These are phyloP conservation scores for Paratilapia polleni DNA, from an alignment of 2,113 vertebrate genomes.

Conservation along the genomic window DNA sequence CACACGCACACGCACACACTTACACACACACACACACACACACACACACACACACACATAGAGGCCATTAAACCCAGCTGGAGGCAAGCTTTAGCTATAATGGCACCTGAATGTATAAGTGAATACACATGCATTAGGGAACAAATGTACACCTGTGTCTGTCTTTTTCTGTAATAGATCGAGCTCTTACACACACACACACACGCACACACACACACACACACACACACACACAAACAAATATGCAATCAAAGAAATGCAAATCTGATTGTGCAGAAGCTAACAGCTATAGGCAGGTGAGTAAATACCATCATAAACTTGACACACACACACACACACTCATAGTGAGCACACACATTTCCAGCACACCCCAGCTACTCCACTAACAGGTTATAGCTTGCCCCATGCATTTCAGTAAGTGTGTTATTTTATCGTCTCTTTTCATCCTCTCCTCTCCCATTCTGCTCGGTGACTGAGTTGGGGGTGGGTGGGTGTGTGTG, in stretches of 20 bases:
- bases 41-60: background rate
- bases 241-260: constrained; percentile 56
- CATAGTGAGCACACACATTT: constrained; percentile 3
- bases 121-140: constrained; percentile 23
- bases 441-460: constrained; percentile 68
- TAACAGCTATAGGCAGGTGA: constrained; percentile 48
- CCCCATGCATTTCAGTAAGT: constrained; percentile 64
- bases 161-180: background rate
- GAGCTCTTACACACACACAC: constrained; percentile 8
- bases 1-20: background rate
- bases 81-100: constrained; percentile 12
- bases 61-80: constrained; percentile 36
- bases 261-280: constrained; percentile 42
- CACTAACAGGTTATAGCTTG: constrained; percentile 74
- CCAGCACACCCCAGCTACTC: constrained; percentile 27
- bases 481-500: background rate
- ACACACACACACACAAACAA: constrained; percentile 11
- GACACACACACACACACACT: constrained; percentile 28
- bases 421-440: constrained; percentile 75
- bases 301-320: constrained; percentile 44
- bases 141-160: constrained; percentile 54
- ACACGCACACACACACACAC: background rate
- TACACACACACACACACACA: background rate
- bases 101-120: constrained; percentile 50
- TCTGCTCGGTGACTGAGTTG: constrained; percentile 62